Percentiles rank a stretch among this genome's conserved stretches.
Conservation (phyloP, 2,113 vertebrate species). For the Edolisoma coerulescens region DNA sequence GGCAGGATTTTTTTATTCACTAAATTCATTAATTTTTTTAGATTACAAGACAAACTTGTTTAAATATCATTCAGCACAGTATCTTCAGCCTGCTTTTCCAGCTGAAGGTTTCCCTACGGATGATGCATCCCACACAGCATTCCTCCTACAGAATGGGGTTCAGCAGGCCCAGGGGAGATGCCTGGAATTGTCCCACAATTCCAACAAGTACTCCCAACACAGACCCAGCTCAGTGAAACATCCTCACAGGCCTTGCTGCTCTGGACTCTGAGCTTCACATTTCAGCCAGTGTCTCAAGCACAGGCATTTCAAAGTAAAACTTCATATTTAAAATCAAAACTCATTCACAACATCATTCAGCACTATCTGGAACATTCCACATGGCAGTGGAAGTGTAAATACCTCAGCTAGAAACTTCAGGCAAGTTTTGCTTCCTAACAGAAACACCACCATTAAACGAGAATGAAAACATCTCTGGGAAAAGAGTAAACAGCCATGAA, state of each 20-base stretch:
- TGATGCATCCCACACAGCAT: not conserved
- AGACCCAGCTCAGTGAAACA: not conserved
- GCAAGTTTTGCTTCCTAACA: slow-evolving; percentile 40
- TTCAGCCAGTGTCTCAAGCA: not conserved
- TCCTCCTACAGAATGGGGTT: not conserved
- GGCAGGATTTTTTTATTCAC: not conserved
- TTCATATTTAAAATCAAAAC: not conserved
- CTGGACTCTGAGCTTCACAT: not conserved
- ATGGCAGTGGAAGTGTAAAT: not conserved
- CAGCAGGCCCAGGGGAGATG: not conserved
- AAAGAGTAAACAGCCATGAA: slow-evolving; percentile 26
- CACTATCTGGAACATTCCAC: slow-evolving; percentile 27
- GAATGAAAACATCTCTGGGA: slow-evolving; percentile 45
- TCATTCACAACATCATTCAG: not conserved
- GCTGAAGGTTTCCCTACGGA: not conserved
- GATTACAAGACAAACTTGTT: not conserved
- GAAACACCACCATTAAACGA: slow-evolving; percentile 33
- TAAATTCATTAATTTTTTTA: not conserved
- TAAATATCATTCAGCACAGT: not conserved
- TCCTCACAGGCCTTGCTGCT: not conserved
- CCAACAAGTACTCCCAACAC: not conserved
- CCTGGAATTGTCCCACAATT: not conserved
- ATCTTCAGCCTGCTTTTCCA: not conserved
- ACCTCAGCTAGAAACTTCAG: not conserved
- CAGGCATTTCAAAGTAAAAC: not conserved